Evolutionary conservation across 1,140 invertebrate genomes (phyloP).

Genomic region (Capitella teleta): DNA sequence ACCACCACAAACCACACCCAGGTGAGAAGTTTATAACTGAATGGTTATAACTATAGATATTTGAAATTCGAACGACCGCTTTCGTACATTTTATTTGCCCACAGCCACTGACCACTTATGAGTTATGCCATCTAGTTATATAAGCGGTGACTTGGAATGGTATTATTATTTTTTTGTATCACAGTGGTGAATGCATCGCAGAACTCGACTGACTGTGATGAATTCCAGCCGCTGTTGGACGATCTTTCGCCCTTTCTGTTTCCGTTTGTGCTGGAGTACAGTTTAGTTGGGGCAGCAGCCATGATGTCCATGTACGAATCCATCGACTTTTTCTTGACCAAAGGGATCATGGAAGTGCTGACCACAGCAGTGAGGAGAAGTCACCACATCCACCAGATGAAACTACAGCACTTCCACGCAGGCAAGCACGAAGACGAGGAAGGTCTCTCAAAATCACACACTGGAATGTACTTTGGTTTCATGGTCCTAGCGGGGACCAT

Average conservation of each 20-base stretch:
- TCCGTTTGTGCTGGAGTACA: constrained; percentile 13
- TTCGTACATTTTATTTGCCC: no score
- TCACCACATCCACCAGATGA: neutral
- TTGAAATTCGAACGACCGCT: no score
- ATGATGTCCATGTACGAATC: neutral
- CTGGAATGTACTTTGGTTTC: constrained; percentile 9
- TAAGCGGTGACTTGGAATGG: no score
- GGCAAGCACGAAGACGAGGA: constrained; percentile 1
- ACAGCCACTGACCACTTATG: no score
- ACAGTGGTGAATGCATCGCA: no score
- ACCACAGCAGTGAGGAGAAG: neutral
- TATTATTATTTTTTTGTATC: no score
- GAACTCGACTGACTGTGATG: no score
- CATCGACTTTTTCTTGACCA: neutral
- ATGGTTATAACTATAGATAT: no score
- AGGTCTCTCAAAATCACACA: constrained; percentile 9
- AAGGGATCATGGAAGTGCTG: neutral
- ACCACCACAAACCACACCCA: neutral
- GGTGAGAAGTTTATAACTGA: no score
- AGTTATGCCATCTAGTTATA: no score
- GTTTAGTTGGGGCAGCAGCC: neutral
- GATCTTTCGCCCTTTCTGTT: constrained; percentile 9
- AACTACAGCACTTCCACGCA: neutral
- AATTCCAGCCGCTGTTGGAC: no score
- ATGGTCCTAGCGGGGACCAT: constrained; percentile 4